These are phyloP conservation scores for Leucopternis melanops DNA, from an alignment of 2,113 vertebrate species.

Conservation along the genomic window DNA sequence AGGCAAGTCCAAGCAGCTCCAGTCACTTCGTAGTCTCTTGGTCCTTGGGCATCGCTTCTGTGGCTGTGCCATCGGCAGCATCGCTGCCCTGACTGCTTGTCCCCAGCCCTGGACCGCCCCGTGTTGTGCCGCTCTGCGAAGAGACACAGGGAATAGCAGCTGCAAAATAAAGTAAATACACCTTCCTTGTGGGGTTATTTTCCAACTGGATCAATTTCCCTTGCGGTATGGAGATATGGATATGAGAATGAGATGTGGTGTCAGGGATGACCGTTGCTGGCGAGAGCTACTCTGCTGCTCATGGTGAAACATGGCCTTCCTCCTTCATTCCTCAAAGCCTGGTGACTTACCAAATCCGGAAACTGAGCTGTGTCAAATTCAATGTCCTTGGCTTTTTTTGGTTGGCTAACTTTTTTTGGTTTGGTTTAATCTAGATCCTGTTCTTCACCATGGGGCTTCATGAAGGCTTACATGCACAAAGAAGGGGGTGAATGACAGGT, in stretches of 20 bases:
- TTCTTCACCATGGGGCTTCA: neutral
- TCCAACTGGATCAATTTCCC: neutral
- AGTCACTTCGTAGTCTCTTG: accelerated
- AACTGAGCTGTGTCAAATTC: neutral
- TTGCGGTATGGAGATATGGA: accelerated
- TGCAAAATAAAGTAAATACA: neutral
- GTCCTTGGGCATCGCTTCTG: accelerated
- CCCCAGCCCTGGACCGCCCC: neutral
- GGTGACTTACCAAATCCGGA: neutral
- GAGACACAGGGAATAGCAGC: neutral
- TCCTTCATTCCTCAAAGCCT: neutral
- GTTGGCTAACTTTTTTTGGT: neutral
- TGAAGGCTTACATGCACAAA: neutral
- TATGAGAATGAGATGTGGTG: neutral
- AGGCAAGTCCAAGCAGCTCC: neutral
- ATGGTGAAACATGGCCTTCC: neutral
- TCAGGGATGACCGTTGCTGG: neutral
- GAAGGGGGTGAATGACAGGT: neutral
- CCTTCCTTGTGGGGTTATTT: neutral
- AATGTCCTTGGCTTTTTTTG: neutral
- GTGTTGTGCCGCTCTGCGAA: neutral
- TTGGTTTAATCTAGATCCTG: neutral
- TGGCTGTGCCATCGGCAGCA: neutral
- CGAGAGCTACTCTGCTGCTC: neutral
- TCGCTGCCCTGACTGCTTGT: neutral